Evolutionary conservation across 92 coral and sea anemone genomes (phyloP).

Genomic region (Palythoa grandis): DNA sequence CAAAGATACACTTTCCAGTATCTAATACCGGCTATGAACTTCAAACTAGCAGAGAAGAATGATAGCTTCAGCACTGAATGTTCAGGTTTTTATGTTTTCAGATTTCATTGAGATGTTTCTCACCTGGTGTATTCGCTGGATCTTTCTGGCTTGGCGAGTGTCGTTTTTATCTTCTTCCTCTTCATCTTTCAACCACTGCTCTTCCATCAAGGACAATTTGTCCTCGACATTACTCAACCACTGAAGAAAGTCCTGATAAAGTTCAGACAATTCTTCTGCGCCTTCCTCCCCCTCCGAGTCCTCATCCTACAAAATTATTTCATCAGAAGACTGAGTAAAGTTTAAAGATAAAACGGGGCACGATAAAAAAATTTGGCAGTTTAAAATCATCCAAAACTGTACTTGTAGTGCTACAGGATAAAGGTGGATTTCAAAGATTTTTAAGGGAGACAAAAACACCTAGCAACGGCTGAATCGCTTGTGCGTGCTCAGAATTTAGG

Average conservation of each 20-base stretch:
- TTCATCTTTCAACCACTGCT: slow-evolving; percentile 69
- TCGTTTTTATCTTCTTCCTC: slow-evolving; percentile 58
- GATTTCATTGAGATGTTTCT: neutral
- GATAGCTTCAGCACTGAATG: neutral
- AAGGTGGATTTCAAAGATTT: neutral
- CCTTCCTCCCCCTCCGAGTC: slow-evolving; percentile 25
- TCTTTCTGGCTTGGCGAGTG: slow-evolving; percentile 8
- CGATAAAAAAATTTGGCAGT: neutral
- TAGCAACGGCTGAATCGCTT: neutral
- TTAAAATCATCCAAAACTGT: neutral
- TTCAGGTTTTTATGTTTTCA: too few species aligned
- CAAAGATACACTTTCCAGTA: neutral
- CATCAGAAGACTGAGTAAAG: neutral
- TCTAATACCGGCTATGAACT: too few species aligned
- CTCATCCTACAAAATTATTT: slow-evolving; percentile 28
- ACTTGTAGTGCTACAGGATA: too few species aligned
- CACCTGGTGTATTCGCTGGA: slow-evolving; percentile 29
- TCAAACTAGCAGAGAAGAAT: too few species aligned
- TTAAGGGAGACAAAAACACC: neutral
- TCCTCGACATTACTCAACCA: slow-evolving; percentile 76
- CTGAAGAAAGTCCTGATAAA: slow-evolving; percentile 47
- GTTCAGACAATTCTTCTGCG: slow-evolving; percentile 27
- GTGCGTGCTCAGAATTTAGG: too few species aligned
- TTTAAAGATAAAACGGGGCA: neutral
- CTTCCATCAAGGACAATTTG: slow-evolving; percentile 74